These are phyloP conservation scores for Ciconia nigra DNA, from an alignment of 2,797 vertebrate species.

Conservation along the genomic window DNA sequence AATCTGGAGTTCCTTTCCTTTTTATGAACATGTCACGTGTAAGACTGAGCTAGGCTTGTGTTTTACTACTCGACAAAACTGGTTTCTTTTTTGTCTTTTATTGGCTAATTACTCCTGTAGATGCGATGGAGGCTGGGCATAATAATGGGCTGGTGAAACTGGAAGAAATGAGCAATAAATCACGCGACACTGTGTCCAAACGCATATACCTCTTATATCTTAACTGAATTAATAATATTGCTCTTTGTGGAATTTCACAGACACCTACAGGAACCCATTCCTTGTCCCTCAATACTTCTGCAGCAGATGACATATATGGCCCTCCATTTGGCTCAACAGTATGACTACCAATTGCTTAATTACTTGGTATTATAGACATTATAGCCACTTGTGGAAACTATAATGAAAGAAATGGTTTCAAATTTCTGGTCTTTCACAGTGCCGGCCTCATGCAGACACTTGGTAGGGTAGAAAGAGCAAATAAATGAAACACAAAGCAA, in stretches of 20 bases:
- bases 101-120: background rate
- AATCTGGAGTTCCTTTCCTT: background rate
- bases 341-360: background rate
- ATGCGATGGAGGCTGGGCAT: background rate
- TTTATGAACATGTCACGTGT: background rate
- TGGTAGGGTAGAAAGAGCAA: background rate
- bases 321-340: background rate
- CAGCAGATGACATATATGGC: background rate
- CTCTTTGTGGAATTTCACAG: background rate
- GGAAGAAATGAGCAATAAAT: background rate
- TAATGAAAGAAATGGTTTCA: background rate
- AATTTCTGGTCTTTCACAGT: background rate
- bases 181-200: background rate
- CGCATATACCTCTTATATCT: background rate
- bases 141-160: background rate
- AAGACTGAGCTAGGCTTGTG: background rate
- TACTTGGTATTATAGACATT: background rate
- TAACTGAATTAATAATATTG: background rate
- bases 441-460: background rate
- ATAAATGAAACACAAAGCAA: conserved; percentile 19
- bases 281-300: background rate
- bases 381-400: background rate
- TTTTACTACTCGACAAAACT: background rate
- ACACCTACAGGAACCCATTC: background rate
- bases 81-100: background rate